phyloP scores from a whole-genome alignment of 1,140 invertebrate species.

The Tribolium madens region DNA sequence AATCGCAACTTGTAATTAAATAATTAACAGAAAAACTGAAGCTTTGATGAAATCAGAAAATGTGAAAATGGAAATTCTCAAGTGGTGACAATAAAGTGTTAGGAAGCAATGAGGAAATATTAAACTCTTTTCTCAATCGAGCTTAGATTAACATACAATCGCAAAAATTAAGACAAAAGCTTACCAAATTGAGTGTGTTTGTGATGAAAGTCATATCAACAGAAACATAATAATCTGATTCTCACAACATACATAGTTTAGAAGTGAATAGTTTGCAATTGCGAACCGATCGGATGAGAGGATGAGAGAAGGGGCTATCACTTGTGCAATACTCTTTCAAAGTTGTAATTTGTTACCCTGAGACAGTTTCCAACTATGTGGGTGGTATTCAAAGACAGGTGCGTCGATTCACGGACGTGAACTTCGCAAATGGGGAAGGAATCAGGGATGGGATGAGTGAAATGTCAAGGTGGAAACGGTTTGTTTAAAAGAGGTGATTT shows the following conservation, averaged over 20 bases:
- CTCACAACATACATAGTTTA: conserved; percentile 37
- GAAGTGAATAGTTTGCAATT: conserved; percentile 34
- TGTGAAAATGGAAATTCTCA: no score
- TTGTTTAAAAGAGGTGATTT: not conserved
- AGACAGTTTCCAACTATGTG: conserved; percentile 27
- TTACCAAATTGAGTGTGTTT: conserved; percentile 10
- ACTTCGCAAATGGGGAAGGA: not conserved
- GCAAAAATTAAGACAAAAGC: conserved; percentile 19
- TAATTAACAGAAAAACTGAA: not conserved
- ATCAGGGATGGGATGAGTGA: not conserved
- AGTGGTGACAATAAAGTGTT: not conserved
- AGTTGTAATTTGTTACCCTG: conserved; percentile 25
- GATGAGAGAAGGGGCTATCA: conserved; percentile 21
- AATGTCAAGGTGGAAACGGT: not conserved
- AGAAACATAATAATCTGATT: conserved; percentile 32
- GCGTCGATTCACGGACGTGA: conserved; percentile 20
- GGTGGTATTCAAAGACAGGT: conserved; percentile 22
- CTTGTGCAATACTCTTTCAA: conserved; percentile 21
- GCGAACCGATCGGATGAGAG: conserved; percentile 19
- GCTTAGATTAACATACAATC: conserved; percentile 13
- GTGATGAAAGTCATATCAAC: conserved; percentile 31
- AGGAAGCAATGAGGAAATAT: not conserved
- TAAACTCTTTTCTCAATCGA: not conserved
- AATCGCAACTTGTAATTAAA: not conserved
- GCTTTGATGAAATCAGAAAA: no score